phyloP scores from a whole-genome alignment of 2,888 invertebrate genomes.

The Syritta pipiens region DNA sequence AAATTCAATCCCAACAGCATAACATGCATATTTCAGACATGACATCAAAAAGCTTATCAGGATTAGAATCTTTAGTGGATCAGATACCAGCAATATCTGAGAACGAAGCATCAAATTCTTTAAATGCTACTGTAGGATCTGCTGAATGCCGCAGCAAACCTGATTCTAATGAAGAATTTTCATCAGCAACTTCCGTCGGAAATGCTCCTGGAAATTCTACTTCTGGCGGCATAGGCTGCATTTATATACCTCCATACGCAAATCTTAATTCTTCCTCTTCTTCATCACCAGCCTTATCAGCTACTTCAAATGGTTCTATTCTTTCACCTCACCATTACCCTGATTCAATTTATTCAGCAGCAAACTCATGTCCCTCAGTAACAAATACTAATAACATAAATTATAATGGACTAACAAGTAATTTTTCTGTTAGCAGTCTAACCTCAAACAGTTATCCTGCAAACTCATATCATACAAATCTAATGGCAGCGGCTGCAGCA shows the following conservation, averaged over 20 bases:
- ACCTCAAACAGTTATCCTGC: slow-evolving; percentile 75
- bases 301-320: slow-evolving; percentile 46
- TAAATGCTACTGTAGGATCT: slow-evolving; percentile 71
- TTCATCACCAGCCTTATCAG: slow-evolving; percentile 54
- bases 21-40: slow-evolving; percentile 81
- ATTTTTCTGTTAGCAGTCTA: slow-evolving; percentile 80
- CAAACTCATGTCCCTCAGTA: slow-evolving; percentile 40
- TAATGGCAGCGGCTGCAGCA: slow-evolving; percentile 77
- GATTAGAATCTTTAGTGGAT: slow-evolving; percentile 92
- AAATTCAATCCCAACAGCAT: slow-evolving; percentile 69
- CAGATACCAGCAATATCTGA: slow-evolving; percentile 94
- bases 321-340: slow-evolving; percentile 46
- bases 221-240: slow-evolving; percentile 40
- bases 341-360: slow-evolving; percentile 53
- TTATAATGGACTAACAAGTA: slow-evolving; percentile 73
- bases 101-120: slow-evolving; percentile 80
- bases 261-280: slow-evolving; percentile 48
- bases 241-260: slow-evolving; percentile 53
- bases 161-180: slow-evolving; percentile 63
- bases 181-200: slow-evolving; percentile 36
- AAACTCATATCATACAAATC: slow-evolving; percentile 77
- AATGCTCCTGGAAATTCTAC: slow-evolving; percentile 32
- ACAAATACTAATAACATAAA: slow-evolving; percentile 40
- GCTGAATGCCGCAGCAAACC: slow-evolving; percentile 67
- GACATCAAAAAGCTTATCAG: slow-evolving; percentile 91